Conservation (phyloP, 2,113 vertebrate species). For the Solea senegalensis region DNA sequence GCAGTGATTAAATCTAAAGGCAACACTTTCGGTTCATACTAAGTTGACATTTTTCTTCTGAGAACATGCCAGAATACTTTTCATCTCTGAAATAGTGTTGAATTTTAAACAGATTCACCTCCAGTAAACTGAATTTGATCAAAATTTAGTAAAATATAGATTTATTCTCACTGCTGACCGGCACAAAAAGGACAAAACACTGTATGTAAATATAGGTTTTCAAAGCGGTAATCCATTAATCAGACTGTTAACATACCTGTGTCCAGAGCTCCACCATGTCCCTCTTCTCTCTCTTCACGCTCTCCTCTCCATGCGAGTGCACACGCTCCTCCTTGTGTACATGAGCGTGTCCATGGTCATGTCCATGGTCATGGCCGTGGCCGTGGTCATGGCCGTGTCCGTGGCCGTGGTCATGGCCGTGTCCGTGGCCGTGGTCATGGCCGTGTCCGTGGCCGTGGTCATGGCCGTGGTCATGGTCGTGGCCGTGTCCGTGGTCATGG, state of each 20-base stretch:
- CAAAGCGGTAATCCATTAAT: not conserved
- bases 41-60: too few species aligned
- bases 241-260: constrained; percentile 76
- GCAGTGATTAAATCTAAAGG: too few species aligned
- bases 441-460: constrained; percentile 39
- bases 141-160: too few species aligned
- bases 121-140: too few species aligned
- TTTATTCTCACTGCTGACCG: too few species aligned
- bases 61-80: too few species aligned
- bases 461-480: constrained; percentile 19
- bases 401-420: constrained; percentile 31
- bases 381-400: constrained; percentile 38
- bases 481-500: constrained; percentile 45
- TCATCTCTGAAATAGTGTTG: too few species aligned
- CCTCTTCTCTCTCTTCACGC: constrained; percentile 71
- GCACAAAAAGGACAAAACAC: too few species aligned
- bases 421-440: constrained; percentile 16
- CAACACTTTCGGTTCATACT: too few species aligned
- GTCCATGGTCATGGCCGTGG: constrained; percentile 4
- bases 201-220: not conserved
- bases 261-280: constrained; percentile 86
- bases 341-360: constrained; percentile 37
- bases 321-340: constrained; percentile 51
- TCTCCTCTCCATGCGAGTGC: constrained; percentile 45
- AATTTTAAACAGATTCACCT: too few species aligned